Conservation (phyloP, 1,140 invertebrate species). For the Dolichoris vasculosae region DNA sequence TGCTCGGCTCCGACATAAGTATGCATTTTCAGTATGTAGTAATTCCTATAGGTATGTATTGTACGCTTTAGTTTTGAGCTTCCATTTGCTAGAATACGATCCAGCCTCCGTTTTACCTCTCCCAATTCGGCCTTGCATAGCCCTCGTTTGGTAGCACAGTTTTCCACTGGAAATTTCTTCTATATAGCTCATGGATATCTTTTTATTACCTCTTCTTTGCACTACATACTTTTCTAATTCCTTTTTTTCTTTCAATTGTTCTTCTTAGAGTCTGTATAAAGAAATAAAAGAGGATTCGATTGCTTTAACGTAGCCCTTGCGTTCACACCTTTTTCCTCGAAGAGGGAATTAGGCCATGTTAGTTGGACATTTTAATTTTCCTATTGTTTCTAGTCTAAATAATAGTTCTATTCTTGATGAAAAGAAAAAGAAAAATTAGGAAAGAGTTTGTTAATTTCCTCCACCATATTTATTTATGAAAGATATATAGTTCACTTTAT, state of each 20-base stretch:
- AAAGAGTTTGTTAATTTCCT: neutral
- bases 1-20: constrained; percentile 71
- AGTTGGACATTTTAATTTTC: constrained; percentile 43
- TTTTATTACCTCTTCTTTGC: constrained; percentile 16
- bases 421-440: neutral
- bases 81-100: constrained; percentile 46
- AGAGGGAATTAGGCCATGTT: constrained; percentile 39
- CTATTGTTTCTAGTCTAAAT: constrained; percentile 40
- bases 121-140: neutral
- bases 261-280: neutral
- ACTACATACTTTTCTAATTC: neutral
- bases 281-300: constrained; percentile 3
- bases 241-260: neutral
- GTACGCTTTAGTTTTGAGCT: constrained; percentile 61
- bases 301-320: neutral
- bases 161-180: constrained; percentile 7
- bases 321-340: neutral
- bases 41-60: constrained; percentile 59
- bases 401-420: constrained; percentile 42
- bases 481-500: neutral
- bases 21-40: constrained; percentile 63
- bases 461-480: constrained; percentile 21
- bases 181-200: neutral
- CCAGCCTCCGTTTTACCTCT: neutral
- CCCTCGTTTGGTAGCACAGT: neutral